A percentile compares a stretch with the other conserved stretches of the same genome.
Evolutionary conservation across 2,797 vertebrate genomes (phyloP).

Genomic region (Galago senegalensis): DNA sequence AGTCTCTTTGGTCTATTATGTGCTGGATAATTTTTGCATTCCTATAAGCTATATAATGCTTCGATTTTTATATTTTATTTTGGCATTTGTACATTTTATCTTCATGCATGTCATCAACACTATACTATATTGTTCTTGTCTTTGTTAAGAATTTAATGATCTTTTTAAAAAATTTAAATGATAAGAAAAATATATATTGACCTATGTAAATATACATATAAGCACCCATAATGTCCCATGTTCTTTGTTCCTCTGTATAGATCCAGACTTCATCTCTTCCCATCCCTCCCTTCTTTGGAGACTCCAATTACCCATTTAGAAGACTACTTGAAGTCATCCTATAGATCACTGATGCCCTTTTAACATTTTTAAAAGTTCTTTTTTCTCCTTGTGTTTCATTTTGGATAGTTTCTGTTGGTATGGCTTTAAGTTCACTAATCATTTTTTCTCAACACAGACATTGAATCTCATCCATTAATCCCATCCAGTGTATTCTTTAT

Average conservation of each 20-base stretch:
- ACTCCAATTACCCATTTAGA: background rate
- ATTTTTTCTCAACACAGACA: background rate
- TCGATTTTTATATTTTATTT: background rate
- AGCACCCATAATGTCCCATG: background rate
- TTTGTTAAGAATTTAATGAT: background rate
- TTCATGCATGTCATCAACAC: background rate
- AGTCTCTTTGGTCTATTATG: background rate
- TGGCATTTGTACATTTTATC: background rate
- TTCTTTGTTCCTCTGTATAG: background rate
- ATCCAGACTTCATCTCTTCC: background rate
- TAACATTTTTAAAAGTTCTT: background rate
- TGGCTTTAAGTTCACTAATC: background rate
- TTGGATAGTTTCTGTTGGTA: background rate
- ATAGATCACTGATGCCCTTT: background rate
- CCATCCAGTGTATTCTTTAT: background rate
- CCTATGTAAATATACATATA: background rate
- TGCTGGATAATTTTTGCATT: too few relatives aligned
- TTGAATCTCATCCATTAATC: background rate
- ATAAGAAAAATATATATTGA: background rate
- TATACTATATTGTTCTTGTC: background rate
- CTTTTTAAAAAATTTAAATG: slow-evolving; percentile 7
- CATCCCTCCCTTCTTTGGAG: too few relatives aligned
- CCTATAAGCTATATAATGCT: too few relatives aligned
- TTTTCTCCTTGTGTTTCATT: background rate
- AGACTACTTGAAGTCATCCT: background rate